Base-by-base conservation (phyloP, 37 sponge, comb jelly and placozoan species). In the Geodia barretti region DNA sequence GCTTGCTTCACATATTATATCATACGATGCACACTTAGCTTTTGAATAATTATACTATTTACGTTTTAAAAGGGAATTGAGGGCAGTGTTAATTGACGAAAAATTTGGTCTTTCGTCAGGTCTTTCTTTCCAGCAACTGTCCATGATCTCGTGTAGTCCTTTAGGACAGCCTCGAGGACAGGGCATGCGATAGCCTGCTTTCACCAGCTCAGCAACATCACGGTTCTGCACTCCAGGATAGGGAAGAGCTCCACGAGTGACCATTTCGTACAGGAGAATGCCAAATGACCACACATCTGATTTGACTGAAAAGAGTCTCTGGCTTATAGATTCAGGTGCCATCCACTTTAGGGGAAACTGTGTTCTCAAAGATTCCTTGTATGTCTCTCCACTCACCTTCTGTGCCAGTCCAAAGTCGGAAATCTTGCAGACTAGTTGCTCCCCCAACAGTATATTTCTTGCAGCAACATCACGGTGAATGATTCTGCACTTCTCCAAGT, bases 261-360 rank as follows among this genome's bases (percentile, higher is more conserved):
- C 75, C 83, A 88, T 77, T 72, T 88, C 88, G 79, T 82, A 88
- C 65, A 79, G 62, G 34, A 80, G 63, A 4, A 87, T 72, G 1
- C 87, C 87, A 80, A 63, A 87, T 33, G 75, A 72, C 88, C 88
- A 88, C 65, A 88, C 88, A 37, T 88, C 88, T 75, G 83, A 82
- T 0, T 77, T 82, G 26, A 36, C 25, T 77, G 83, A 82, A 37
- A 88, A 88, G 14, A 32, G 3, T 24, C 62, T 63, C 23, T 82
- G 68, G 5, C 38, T 28, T 2, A 88, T 33, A 74, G 47, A 58
- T 42, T 88, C 88, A 26, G 83, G 83, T 26, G 88, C 78, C 88
- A 88, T 88, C 88, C 88, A 88, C 19, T 47, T 47, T 14, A 47
- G 54, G 7, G 54, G 54, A 14, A 47, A 47, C 54, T 47, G 54